Evolutionary conservation across 2,888 invertebrate species (phyloP).

Genomic region (Microdon myrmicae): DNA sequence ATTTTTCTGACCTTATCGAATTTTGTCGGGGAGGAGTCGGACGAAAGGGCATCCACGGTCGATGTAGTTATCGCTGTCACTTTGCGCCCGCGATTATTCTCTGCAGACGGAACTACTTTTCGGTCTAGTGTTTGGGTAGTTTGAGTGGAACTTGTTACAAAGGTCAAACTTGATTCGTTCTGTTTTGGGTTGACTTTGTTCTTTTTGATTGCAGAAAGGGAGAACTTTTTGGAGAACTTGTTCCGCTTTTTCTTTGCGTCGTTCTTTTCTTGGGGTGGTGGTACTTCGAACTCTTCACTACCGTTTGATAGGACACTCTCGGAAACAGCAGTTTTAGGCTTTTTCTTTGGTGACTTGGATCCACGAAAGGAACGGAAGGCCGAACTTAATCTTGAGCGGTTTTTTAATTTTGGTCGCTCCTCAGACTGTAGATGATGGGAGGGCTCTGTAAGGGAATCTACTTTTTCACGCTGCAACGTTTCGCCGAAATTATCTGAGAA

Average conservation of each 20-base stretch:
- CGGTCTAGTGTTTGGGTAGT: constrained; percentile 51
- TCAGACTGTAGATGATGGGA: constrained; percentile 49
- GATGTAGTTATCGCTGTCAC: constrained; percentile 32
- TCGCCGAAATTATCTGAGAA: constrained; percentile 41
- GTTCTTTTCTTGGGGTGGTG: background rate
- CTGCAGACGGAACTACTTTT: constrained; percentile 22
- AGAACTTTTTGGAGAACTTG: constrained; percentile 59
- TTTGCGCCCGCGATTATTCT: constrained; percentile 25
- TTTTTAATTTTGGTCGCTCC: constrained; percentile 57
- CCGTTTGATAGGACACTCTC: constrained; percentile 55
- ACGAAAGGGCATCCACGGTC: constrained; percentile 31
- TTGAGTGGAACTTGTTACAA: constrained; percentile 51
- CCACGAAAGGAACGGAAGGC: constrained; percentile 60
- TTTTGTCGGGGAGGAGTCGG: constrained; percentile 45
- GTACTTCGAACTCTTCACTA: constrained; percentile 53
- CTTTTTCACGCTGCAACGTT: constrained; percentile 17
- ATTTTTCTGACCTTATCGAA: constrained; percentile 57
- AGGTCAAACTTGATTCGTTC: constrained; percentile 8
- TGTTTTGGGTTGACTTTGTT: constrained; percentile 57
- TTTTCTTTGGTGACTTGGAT: constrained; percentile 56
- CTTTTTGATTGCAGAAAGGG: constrained; percentile 58
- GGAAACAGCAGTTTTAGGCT: constrained; percentile 27
- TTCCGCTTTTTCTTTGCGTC: constrained; percentile 58
- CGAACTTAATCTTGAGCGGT: constrained; percentile 62
- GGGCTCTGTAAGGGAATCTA: constrained; percentile 12